Conservation (phyloP, 2,888 invertebrate species). For the Balanococcus diminutus region DNA sequence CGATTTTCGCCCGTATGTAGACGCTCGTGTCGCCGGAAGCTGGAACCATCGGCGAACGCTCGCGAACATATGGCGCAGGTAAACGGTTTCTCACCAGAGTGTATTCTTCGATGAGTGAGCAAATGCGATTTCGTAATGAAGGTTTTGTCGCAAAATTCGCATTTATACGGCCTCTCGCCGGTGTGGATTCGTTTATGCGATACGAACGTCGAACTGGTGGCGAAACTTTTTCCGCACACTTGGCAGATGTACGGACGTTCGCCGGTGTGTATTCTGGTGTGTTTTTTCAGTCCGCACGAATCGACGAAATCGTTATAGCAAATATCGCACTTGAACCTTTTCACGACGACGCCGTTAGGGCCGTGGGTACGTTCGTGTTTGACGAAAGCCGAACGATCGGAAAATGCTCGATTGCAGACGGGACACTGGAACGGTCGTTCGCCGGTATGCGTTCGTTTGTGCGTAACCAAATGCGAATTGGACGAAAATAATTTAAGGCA, state of each 20-base stretch:
- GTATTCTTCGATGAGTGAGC: conserved; percentile 57
- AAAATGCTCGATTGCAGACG: conserved; percentile 57
- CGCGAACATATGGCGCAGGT: conserved; percentile 57
- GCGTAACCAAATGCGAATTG: conserved; percentile 57
- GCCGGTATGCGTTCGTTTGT: conserved; percentile 57
- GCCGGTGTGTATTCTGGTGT: conserved; percentile 57
- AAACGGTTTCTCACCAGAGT: conserved; percentile 58
- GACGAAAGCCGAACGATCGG: conserved; percentile 58
- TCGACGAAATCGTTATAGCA: conserved; percentile 57
- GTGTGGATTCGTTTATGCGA: conserved; percentile 58
- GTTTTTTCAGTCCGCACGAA: conserved; percentile 58
- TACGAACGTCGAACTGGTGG: conserved; percentile 58
- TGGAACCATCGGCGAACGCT: conserved; percentile 58
- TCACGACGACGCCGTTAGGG: conserved; percentile 56
- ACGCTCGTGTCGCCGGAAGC: conserved; percentile 58
- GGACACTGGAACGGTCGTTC: conserved; percentile 57
- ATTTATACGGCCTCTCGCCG: conserved; percentile 58
- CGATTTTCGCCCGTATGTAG: conserved; percentile 58
- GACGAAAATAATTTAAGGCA: conserved; percentile 58
- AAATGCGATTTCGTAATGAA: conserved; percentile 58
- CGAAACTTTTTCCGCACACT: conserved; percentile 58
- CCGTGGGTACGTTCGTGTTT: conserved; percentile 58
- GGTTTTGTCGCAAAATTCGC: conserved; percentile 57
- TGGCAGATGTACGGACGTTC: conserved; percentile 57
- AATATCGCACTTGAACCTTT: conserved; percentile 57